These are phyloP conservation scores for Silurus asotus DNA, from an alignment of 2,113 vertebrate genomes.

Conservation along the genomic window DNA sequence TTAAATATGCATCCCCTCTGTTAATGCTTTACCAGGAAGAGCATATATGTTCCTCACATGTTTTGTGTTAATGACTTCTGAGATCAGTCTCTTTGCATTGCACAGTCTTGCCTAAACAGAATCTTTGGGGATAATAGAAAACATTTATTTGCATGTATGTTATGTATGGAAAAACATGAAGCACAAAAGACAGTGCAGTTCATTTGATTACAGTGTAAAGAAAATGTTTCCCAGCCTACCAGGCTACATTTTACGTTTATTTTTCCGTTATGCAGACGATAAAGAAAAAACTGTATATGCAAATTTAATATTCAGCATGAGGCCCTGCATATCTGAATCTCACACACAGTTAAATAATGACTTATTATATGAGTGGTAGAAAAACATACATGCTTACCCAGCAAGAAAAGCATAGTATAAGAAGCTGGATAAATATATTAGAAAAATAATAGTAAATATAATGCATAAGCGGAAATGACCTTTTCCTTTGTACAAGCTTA, in stretches of 20 bases:
- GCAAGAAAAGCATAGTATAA: background rate
- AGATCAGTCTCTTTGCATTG: constrained; percentile 29
- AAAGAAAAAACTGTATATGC: background rate
- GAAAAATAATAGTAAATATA: background rate
- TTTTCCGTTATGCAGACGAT: background rate
- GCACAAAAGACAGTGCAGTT: background rate
- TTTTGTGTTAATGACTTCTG: constrained; percentile 36
- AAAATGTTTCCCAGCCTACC: background rate
- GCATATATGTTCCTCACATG: constrained; percentile 11
- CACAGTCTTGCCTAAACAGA: constrained; percentile 50
- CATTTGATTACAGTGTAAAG: background rate
- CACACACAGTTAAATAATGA: background rate
- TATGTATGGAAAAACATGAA: background rate
- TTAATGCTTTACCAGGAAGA: constrained; percentile 33
- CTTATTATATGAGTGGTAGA: background rate
- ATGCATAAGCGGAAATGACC: background rate
- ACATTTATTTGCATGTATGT: background rate
- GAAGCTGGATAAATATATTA: background rate
- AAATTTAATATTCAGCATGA: background rate
- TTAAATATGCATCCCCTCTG: background rate
- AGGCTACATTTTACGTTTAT: background rate
- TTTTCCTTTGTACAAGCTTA: background rate
- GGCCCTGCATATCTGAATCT: background rate
- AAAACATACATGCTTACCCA: background rate
- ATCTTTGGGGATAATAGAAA: constrained; percentile 34